These are phyloP conservation scores for Pardosa pseudoannulata DNA, from an alignment of 2,888 invertebrate genomes.

Conservation along the genomic window DNA sequence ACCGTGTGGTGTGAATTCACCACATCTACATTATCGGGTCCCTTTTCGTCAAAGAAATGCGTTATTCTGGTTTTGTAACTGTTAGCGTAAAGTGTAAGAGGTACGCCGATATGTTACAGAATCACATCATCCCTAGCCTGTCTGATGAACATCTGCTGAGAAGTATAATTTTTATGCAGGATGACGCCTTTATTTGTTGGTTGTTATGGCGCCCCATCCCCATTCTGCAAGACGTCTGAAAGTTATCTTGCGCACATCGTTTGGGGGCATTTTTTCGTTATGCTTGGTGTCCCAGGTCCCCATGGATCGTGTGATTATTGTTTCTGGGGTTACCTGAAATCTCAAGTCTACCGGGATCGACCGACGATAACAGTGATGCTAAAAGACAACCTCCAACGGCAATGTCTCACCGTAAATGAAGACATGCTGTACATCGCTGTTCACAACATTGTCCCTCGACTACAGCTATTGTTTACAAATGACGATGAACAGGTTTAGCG, in stretches of 20 bases:
- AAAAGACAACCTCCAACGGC: not conserved
- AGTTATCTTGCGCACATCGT: slow-evolving; percentile 9
- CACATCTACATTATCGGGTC: not conserved
- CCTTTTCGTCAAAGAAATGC: slow-evolving; percentile 14
- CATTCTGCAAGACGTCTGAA: not conserved
- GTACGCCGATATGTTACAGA: slow-evolving; percentile 20
- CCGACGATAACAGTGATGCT: not conserved
- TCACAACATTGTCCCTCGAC: slow-evolving; percentile 14
- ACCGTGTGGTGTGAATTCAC: slow-evolving; percentile 1
- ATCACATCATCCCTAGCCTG: slow-evolving; percentile 14
- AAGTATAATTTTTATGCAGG: slow-evolving; percentile 3
- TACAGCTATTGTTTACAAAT: slow-evolving; percentile 14
- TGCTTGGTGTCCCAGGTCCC: slow-evolving; percentile 22
- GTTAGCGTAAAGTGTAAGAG: not conserved
- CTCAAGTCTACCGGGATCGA: slow-evolving; percentile 1
- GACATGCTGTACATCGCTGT: slow-evolving; percentile 16
- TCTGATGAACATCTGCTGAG: slow-evolving; percentile 12
- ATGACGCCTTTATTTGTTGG: too few species aligned
- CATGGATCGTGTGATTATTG: not conserved
- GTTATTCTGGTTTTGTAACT: slow-evolving; percentile 14
- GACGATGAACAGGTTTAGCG: not conserved
- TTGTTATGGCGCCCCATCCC: slow-evolving; percentile 10
- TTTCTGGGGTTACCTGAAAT: slow-evolving; percentile 11
- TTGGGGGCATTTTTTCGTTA: slow-evolving; percentile 5
- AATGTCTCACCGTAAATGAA: slow-evolving; percentile 7